Conservation (phyloP, 2,888 invertebrate genomes). For the Asteroscopus sphinx region DNA sequence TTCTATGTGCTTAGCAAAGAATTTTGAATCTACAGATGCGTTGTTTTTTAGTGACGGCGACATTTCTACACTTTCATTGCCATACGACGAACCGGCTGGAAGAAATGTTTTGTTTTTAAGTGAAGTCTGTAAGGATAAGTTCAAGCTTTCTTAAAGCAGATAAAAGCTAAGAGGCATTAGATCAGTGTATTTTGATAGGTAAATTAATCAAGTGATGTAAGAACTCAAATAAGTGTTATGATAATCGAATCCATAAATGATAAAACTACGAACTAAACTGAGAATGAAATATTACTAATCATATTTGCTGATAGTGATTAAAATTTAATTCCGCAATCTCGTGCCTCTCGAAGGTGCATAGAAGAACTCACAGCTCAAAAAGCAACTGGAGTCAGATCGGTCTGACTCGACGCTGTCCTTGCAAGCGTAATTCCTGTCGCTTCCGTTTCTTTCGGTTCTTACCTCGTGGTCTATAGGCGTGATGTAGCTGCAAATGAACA, state of each 20-base stretch:
- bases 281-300: neutral
- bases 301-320: too few species aligned
- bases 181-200: conserved; percentile 7
- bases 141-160: conserved; percentile 31
- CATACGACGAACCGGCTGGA: conserved; percentile 85
- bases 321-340: conserved; percentile 17
- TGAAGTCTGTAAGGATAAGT: neutral
- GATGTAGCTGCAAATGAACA: conserved; percentile 78
- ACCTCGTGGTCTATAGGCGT: conserved; percentile 86
- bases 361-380: conserved; percentile 86
- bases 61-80: conserved; percentile 87
- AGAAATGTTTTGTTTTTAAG: conserved; percentile 32
- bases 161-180: conserved; percentile 45
- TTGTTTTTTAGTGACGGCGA: conserved; percentile 84
- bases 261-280: too few species aligned
- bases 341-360: conserved; percentile 54
- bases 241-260: too few species aligned
- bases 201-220: neutral
- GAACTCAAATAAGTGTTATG: too few species aligned
- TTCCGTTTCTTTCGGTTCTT: conserved; percentile 71
- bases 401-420: conserved; percentile 81
- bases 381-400: conserved; percentile 87
- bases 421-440: conserved; percentile 75
- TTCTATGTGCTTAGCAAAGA: conserved; percentile 71
- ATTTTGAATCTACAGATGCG: conserved; percentile 80